These are phyloP conservation scores for Saguinus oedipus DNA, from an alignment of 2,797 vertebrate species.

Conservation along the genomic window DNA sequence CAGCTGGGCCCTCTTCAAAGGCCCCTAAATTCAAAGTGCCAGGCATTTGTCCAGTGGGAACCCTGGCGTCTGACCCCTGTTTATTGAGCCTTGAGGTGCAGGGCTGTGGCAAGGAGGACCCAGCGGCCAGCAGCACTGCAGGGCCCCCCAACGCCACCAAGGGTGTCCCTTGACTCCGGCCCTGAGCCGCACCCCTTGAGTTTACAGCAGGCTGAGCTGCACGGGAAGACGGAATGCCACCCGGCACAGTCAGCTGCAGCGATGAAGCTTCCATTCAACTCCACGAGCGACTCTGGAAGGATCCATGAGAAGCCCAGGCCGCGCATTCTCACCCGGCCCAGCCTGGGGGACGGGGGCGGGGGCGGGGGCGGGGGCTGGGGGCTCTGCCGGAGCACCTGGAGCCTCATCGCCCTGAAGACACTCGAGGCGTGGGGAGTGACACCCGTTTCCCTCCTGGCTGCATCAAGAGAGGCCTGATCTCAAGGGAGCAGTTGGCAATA, in stretches of 20 bases:
- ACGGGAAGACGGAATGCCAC: too few relatives aligned
- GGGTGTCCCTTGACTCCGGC: neutral
- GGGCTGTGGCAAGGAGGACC: neutral
- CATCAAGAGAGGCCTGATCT: too few relatives aligned
- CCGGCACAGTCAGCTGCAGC: too few relatives aligned
- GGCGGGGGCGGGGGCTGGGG: accelerated
- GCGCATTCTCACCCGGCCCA: accelerated
- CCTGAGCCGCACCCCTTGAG: neutral
- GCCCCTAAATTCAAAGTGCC: accelerated
- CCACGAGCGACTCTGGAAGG: neutral
- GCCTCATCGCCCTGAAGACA: neutral
- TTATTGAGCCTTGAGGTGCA: neutral
- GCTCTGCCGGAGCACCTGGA: accelerated
- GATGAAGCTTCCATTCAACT: conserved; percentile 28
- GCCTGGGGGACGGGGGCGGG: neutral
- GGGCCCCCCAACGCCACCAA: neutral
- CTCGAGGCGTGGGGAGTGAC: too few relatives aligned
- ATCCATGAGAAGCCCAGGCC: neutral
- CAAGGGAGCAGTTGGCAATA: accelerated
- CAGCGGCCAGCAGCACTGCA: neutral
- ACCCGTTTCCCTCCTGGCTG: too few relatives aligned
- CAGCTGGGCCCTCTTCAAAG: neutral
- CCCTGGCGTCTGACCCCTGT: accelerated
- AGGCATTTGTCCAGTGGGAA: accelerated
- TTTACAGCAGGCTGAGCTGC: too few relatives aligned